A percentile compares a stretch with the other conserved stretches of the same genome.
Conservation (phyloP, 2,797 vertebrate genomes). For the Pseudochirops cupreus region DNA sequence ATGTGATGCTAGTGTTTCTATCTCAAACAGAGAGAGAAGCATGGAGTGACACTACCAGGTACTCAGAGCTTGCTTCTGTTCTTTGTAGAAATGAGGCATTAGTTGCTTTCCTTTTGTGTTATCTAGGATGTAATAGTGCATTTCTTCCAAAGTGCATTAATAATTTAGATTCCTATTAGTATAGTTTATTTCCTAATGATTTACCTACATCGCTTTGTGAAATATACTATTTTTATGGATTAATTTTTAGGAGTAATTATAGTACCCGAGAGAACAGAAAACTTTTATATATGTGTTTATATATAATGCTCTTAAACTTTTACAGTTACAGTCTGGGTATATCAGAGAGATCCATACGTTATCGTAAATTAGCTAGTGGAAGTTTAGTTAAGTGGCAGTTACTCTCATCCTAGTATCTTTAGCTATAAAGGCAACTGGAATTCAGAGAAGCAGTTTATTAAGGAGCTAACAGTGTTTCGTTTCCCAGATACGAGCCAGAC, state of each 20-base stretch:
- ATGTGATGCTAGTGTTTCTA: slow-evolving; percentile 86
- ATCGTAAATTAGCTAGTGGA: neutral
- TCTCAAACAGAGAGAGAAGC: slow-evolving; percentile 87
- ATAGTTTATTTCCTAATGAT: slow-evolving; percentile 66
- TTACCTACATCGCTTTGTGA: slow-evolving; percentile 72
- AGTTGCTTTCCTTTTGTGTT: slow-evolving; percentile 80
- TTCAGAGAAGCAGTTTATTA: slow-evolving; percentile 16
- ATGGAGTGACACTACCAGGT: slow-evolving; percentile 87
- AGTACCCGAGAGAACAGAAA: slow-evolving; percentile 44
- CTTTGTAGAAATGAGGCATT: slow-evolving; percentile 82
- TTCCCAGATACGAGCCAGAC: neutral
- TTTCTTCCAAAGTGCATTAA: slow-evolving; percentile 69
- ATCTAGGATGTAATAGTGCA: slow-evolving; percentile 74
- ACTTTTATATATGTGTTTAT: neutral
- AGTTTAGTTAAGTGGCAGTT: slow-evolving; percentile 6
- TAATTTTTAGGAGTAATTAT: slow-evolving; percentile 68
- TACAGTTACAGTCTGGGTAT: slow-evolving; percentile 34
- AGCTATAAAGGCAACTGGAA: neutral
- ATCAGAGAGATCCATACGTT: slow-evolving; percentile 28
- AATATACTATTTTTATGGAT: slow-evolving; percentile 62
- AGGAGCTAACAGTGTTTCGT: neutral
- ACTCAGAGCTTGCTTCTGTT: slow-evolving; percentile 85
- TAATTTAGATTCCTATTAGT: slow-evolving; percentile 75
- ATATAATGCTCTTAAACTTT: slow-evolving; percentile 7
- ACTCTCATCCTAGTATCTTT: slow-evolving; percentile 7